Percentiles rank a stretch among this genome's conserved stretches.
phyloP scores from a whole-genome alignment of 2,888 invertebrate species.

The Hermodice carunculata region DNA sequence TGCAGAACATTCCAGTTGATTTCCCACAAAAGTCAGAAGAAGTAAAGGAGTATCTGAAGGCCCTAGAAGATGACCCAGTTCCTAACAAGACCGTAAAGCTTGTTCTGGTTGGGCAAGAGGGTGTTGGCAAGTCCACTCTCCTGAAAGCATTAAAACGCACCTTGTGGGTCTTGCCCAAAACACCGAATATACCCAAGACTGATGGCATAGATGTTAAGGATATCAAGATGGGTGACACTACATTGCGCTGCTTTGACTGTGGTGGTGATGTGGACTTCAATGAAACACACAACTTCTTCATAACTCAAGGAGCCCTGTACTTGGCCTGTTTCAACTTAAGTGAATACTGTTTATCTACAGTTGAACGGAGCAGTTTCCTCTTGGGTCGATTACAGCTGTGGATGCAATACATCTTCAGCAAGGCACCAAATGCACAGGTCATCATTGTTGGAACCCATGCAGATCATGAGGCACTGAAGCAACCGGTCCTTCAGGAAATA shows the following conservation, averaged over 20 bases:
- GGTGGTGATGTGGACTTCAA: conserved; percentile 46
- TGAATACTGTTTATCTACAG: conserved; percentile 37
- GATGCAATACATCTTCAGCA: conserved; percentile 43
- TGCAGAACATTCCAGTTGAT: conserved; percentile 40
- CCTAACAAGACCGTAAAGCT: conserved; percentile 37
- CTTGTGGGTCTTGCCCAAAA: conserved; percentile 15
- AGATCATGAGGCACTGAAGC: conserved; percentile 32
- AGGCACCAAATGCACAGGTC: conserved; percentile 38
- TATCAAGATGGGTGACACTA: conserved; percentile 33
- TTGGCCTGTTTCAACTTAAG: conserved; percentile 41
- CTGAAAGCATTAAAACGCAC: conserved; percentile 21
- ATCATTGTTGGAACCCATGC: conserved; percentile 43
- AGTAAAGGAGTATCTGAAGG: conserved; percentile 31
- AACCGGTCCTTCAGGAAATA: conserved; percentile 32
- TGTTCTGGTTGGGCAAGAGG: conserved; percentile 43
- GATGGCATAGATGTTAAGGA: conserved; percentile 25
- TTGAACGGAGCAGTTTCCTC: conserved; percentile 36
- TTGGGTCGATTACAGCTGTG: conserved; percentile 41
- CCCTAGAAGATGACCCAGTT: conserved; percentile 34
- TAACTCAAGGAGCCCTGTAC: conserved; percentile 40
- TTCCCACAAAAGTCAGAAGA: conserved; percentile 36
- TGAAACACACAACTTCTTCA: conserved; percentile 45
- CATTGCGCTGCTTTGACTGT: conserved; percentile 41
- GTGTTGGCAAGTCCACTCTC: conserved; percentile 40
- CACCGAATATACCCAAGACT: conserved; percentile 24